Evolutionary conservation across 2,797 vertebrate genomes (phyloP).

Genomic region (Enteromius unitaeniatus): DNA sequence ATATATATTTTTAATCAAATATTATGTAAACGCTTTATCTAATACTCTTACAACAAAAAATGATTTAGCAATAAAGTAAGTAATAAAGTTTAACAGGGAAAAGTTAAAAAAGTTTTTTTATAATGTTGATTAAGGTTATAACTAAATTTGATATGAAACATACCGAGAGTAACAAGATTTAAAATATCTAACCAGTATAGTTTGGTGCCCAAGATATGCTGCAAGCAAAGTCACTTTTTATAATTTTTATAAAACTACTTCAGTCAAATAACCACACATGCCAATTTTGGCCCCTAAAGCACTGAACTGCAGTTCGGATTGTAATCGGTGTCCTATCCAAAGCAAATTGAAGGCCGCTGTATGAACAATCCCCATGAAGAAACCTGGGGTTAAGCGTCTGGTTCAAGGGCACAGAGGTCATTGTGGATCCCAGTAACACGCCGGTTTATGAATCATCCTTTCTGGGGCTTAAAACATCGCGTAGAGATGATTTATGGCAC

Average conservation of each 20-base stretch:
- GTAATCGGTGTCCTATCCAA: not conserved
- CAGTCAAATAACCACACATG: not conserved
- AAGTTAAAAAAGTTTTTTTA: not conserved
- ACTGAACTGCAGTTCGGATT: not conserved
- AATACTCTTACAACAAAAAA: not conserved
- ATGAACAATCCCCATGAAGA: not conserved
- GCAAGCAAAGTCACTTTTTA: not conserved
- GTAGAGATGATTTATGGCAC: constrained; percentile 34
- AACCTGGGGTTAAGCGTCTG: constrained; percentile 16
- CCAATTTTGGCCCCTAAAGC: not conserved
- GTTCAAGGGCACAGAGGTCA: constrained; percentile 12
- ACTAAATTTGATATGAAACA: not conserved
- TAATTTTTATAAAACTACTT: not conserved
- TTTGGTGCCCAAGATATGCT: not conserved
- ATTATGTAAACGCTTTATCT: not conserved
- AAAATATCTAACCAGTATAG: not conserved
- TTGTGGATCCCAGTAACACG: not conserved
- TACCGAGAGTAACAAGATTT: not conserved
- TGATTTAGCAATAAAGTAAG: not conserved
- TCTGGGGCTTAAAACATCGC: not conserved
- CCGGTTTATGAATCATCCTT: constrained; percentile 19
- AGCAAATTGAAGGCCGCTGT: not conserved
- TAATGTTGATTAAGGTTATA: not conserved
- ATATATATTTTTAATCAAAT: not conserved
- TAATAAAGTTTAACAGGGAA: not conserved